These are phyloP conservation scores for Pandemis heparana DNA, from an alignment of 2,888 invertebrate species.

Conservation along the genomic window DNA sequence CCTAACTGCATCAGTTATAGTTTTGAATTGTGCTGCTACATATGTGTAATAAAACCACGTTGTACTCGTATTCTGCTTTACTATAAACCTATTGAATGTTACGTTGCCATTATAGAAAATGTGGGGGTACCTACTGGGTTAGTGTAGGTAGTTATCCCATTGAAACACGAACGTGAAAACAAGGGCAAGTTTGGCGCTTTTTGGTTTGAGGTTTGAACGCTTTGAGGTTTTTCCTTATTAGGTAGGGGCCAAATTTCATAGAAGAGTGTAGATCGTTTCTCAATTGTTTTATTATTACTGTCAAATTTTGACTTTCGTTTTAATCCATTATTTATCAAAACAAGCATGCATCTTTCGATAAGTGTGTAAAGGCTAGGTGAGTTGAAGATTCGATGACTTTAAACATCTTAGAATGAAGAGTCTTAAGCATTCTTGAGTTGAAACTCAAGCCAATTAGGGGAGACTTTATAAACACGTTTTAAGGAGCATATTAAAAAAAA, in stretches of 20 bases:
- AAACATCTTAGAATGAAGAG: no score
- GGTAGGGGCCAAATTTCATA: no score
- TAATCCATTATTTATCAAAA: no score
- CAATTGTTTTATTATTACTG: no score
- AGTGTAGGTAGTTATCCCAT: background rate
- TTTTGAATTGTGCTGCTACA: constrained; percentile 19
- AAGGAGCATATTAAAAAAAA: background rate
- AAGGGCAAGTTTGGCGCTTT: background rate
- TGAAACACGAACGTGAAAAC: background rate
- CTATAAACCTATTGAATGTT: background rate
- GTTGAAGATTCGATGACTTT: background rate
- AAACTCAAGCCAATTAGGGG: background rate
- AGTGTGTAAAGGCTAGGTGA: background rate
- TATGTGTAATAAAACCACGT: background rate
- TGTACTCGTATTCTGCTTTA: background rate
- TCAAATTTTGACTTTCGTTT: no score
- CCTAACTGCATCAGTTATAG: constrained; percentile 8
- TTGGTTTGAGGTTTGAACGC: no score
- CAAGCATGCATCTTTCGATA: no score
- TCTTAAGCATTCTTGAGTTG: no score
- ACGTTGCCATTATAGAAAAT: constrained; percentile 1
- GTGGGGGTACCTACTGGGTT: background rate
- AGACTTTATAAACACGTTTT: background rate
- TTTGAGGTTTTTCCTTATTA: no score
- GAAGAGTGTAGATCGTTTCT: no score